phyloP scores from a whole-genome alignment of 2,113 vertebrate genomes.

The Tyto alba region DNA sequence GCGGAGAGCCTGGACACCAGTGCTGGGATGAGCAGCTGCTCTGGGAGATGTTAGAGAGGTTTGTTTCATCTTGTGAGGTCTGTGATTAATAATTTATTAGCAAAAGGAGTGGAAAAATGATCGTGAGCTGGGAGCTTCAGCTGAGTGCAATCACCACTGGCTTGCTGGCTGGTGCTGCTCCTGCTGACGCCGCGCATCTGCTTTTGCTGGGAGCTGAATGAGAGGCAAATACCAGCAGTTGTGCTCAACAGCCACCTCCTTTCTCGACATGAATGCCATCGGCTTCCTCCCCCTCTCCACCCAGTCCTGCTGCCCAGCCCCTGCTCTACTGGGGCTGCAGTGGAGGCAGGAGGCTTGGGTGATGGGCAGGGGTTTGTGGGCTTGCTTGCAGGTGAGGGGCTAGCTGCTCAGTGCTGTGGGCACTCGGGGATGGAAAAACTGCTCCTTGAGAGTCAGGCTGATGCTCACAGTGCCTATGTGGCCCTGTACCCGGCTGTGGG shows the following conservation, averaged over 20 bases:
- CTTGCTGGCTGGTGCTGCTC: neutral
- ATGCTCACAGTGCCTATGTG: fast-evolving
- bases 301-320: neutral
- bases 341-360: neutral
- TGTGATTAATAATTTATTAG: neutral
- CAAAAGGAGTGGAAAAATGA: neutral
- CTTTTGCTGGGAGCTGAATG: neutral
- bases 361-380: neutral
- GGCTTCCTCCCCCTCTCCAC: neutral
- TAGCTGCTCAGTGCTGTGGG: neutral
- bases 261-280: neutral
- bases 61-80: neutral
- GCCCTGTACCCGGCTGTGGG: neutral
- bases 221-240: neutral
- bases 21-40: neutral
- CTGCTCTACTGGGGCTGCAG: neutral
- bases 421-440: neutral
- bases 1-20: neutral
- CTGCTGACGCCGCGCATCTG: neutral
- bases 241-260: neutral
- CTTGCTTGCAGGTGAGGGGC: neutral
- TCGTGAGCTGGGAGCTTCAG: neutral
- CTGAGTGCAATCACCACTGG: neutral
- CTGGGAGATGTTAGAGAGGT: neutral
- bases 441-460: neutral